Base-by-base conservation (phyloP, 2,888 invertebrate genomes). In the Sturmia bella region DNA sequence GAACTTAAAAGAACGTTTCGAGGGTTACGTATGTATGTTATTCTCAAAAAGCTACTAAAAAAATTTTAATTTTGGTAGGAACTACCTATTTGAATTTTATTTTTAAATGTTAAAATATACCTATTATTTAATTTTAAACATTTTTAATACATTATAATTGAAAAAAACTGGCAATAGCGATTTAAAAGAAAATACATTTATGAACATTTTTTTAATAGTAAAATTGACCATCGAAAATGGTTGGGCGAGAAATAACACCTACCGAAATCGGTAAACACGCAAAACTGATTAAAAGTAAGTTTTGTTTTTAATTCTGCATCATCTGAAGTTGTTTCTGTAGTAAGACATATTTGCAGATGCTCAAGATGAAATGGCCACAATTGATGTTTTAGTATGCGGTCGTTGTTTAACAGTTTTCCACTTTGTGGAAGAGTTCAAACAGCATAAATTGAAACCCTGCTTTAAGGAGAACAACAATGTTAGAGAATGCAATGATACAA, bases 361-460 rank as follows among this genome's bases (percentile, higher is more conserved):
- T 11, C 94, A 95, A 92, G 94, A 95, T 85, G 94, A 95, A 88
- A 93, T 96, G 92, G 94, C 94, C 73, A 93, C 93, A 72, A 91
- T 95, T 83, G 96, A 96, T 92, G 94, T 96, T 6, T 91, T 96
- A 24, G 95, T 96, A 0, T 96, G 96, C 91, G 96, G 96, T n/a
- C 93, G 94, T 80, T 96, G 96, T 88, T 95, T 96, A 89, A 92
- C 93, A 61, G 95, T 95, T 64, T 96, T 94, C 88, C 95, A 96
- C 89, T 96, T 95, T 89, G 90, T 96, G 64, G 95, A 96, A 87
- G 95, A 95, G 84, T 96, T 96, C 87, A 93, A 94, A 89, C 93
- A 94, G 54, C 96, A 96, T 87, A 94, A 94, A 87, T 86, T 88
- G 41, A 89, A 87, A 57, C 80, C 86, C 0, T 90, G 90, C 13